Evolutionary conservation across 2,888 invertebrate species (phyloP), one percentile per base, ranked within the genome.

Genomic region (Apodemia duryi): DNA sequence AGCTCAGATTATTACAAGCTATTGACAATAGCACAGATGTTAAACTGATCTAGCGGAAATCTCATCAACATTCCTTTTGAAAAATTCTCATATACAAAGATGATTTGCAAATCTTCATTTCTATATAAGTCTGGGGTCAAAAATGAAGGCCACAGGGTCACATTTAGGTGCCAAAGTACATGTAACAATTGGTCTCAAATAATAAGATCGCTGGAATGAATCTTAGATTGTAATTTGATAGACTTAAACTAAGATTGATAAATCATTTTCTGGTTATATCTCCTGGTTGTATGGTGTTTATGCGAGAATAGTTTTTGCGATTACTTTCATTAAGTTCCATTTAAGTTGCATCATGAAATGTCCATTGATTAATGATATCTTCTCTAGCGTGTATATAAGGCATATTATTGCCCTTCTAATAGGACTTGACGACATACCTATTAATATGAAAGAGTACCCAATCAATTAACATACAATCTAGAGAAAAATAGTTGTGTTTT

Each of bases 221-320:
- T 80, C 82, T 85, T 80, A 84, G 82, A 88, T 84, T 76, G 78
- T 74, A 71, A 71, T 78, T 81, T 81, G 83, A 85, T 83, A 80
- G 82, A 80, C 77, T 54, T 83, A 80, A 82, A 80, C 77, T 54
- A 73, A 77, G 75, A 77, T 82, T 82, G 83, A 85, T 85, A 80
- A 84, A 81, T 83, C 79, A 81, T 78, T 80, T 69, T 71, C 73
- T 75, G 72, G 69, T 71, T 71, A 70, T 46, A 46, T 46, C 13
- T 46, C 9, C 41, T 41, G 41, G 46, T 65, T 66, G 43, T 41
- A 63, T 69, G 68, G 72, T 71, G 72, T 71, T 73, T 75, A 72
- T 73, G 68, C 68, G 72, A 75, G 70, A 70, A 68, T 68, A 64
- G 73, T 82, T 84, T 84, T 82, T 81, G 77, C 75, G 66, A 63